Evolutionary conservation across 2,113 vertebrate genomes (phyloP).

Genomic region (Triplophysa tibetana): DNA sequence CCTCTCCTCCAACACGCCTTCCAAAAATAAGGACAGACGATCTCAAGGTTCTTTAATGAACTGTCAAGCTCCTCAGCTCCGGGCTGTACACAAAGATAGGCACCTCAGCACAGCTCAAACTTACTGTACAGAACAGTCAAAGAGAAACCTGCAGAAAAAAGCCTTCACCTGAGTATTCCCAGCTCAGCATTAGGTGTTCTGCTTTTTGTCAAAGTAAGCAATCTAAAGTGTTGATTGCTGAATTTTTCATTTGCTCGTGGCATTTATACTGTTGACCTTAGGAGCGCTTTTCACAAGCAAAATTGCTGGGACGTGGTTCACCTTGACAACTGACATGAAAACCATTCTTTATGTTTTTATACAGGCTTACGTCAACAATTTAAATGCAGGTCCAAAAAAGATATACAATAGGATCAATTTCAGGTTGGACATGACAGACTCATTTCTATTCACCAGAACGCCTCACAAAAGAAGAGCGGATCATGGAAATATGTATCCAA

Average conservation of each 20-base stretch:
- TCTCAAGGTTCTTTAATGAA: slow-evolving; percentile 60
- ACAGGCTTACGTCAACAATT: not conserved
- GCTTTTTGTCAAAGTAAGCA: slow-evolving; percentile 5
- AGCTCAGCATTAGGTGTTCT: slow-evolving; percentile 1
- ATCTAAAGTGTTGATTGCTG: slow-evolving; percentile 17
- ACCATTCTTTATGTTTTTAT: not conserved
- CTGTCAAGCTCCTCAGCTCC: slow-evolving; percentile 53
- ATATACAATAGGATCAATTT: not conserved
- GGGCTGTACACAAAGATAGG: slow-evolving; percentile 58
- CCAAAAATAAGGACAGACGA: slow-evolving; percentile 60
- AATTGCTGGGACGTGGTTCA: not conserved
- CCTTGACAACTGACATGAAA: slow-evolving; percentile 19
- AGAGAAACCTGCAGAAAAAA: slow-evolving; percentile 37
- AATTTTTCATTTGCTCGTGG: slow-evolving; percentile 24
- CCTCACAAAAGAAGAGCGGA: no score
- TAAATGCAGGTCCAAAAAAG: not conserved
- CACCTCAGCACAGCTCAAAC: slow-evolving; percentile 49
- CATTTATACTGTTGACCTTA: slow-evolving; percentile 5
- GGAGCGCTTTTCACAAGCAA: not conserved
- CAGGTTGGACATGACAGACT: not conserved
- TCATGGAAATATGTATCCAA: no score
- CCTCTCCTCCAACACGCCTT: slow-evolving; percentile 54
- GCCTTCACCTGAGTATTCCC: slow-evolving; percentile 24
- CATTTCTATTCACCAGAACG: no score
- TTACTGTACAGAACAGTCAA: slow-evolving; percentile 49